A percentile compares a stretch with the other conserved stretches of the same genome.
These are phyloP conservation scores for Sylvia borin DNA, from an alignment of 2,797 vertebrate genomes.

Conservation along the genomic window DNA sequence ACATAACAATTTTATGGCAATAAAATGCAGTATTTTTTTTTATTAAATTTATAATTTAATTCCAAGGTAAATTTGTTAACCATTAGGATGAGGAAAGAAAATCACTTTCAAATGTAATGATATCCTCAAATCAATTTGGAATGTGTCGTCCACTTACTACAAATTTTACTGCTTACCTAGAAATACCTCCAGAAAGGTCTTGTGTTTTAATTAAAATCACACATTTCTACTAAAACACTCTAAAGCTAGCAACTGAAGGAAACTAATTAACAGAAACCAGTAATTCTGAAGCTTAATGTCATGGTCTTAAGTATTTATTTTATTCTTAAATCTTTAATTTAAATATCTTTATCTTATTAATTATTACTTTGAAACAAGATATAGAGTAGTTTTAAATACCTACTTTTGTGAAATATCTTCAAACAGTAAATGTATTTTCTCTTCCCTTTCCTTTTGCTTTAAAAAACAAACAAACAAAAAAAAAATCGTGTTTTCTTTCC, in stretches of 20 bases:
- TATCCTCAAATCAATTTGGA: neutral
- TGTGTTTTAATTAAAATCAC: neutral
- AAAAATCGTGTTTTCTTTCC: too few relatives aligned
- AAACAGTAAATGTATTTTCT: neutral
- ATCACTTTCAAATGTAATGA: neutral
- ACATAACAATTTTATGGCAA: neutral
- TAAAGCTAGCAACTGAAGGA: neutral
- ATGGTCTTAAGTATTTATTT: neutral
- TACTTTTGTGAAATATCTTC: neutral
- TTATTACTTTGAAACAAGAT: neutral
- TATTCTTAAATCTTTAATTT: neutral
- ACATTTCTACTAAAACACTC: neutral
- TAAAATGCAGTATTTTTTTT: neutral
- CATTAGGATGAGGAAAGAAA: neutral
- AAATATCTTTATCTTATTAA: neutral
- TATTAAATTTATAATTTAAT: neutral
- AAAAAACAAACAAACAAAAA: neutral
- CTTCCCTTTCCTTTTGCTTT: neutral
- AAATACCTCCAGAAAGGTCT: neutral
- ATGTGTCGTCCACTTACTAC: accelerated
- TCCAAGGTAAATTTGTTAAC: neutral
- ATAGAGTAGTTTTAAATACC: neutral
- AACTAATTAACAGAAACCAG: neutral
- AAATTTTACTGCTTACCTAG: neutral
- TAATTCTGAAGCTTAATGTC: neutral